phyloP scores from a whole-genome alignment of 2,113 vertebrate species.

The Alectura lathami region DNA sequence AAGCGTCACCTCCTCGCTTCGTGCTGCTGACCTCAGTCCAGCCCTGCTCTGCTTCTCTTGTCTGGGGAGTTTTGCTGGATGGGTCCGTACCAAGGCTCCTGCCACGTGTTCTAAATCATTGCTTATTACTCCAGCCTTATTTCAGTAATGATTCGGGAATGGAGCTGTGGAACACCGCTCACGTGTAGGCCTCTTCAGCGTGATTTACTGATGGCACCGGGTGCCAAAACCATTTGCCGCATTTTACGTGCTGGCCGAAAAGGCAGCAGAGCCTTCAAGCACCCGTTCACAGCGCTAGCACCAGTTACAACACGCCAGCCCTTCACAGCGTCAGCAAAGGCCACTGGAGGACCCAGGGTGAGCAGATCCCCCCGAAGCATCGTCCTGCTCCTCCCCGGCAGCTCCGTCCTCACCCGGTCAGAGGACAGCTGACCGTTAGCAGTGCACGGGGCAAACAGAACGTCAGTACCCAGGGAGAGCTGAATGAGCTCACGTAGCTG shows the following conservation, averaged over 20 bases:
- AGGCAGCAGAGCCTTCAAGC: constrained; percentile 4
- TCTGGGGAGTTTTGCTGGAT: accelerated
- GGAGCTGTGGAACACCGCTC: constrained; percentile 7
- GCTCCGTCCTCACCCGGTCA: not conserved
- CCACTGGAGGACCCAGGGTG: accelerated
- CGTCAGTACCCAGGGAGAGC: not conserved
- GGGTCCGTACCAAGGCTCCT: accelerated
- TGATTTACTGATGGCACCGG: not conserved
- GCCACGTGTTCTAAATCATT: not conserved
- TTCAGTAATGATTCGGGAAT: not conserved
- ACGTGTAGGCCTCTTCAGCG: not conserved
- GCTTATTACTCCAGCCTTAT: not conserved
- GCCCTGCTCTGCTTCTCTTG: too few relatives aligned
- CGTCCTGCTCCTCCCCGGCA: not conserved
- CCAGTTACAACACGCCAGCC: not conserved
- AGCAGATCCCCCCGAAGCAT: not conserved
- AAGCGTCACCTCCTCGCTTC: not conserved
- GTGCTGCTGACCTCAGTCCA: too few relatives aligned
- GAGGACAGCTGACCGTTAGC: not conserved
- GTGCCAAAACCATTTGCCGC: constrained; percentile 40
- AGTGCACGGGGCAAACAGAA: not conserved
- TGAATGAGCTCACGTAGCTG: not conserved
- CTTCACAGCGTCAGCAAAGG: accelerated
- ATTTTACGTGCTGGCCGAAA: constrained; percentile 11
- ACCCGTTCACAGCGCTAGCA: not conserved